Evolutionary conservation across 2,888 invertebrate species (phyloP).

Genomic region (Neoitamus cyanurus): DNA sequence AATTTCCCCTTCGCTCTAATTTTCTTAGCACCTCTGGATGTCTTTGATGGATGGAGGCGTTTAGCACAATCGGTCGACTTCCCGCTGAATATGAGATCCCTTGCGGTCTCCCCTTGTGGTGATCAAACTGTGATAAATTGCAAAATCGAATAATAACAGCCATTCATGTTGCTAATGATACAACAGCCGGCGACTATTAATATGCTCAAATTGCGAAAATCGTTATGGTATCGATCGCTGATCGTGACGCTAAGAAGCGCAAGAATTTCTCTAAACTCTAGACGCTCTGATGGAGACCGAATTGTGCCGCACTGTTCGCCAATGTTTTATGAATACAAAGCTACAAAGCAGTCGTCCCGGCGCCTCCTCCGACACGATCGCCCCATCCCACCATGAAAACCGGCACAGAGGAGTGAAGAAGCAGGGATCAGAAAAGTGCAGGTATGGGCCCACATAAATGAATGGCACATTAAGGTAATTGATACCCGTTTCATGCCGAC

Average conservation of each 20-base stretch:
- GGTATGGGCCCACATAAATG: slow-evolving; percentile 24
- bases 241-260: slow-evolving; percentile 14
- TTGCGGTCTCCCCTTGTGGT: not conserved
- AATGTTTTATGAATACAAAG: not conserved
- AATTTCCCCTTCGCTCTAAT: slow-evolving; percentile 25
- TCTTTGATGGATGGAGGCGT: slow-evolving; percentile 15
- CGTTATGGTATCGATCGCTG: slow-evolving; percentile 23
- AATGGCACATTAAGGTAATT: slow-evolving; percentile 25
- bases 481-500: slow-evolving; percentile 24
- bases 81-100: slow-evolving; percentile 15
- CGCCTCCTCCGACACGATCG: not conserved
- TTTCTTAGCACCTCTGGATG: slow-evolving; percentile 1
- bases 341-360: slow-evolving; percentile 1
- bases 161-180: slow-evolving; percentile 32
- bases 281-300: not conserved
- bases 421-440: not conserved
- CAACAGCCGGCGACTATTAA: slow-evolving; percentile 31
- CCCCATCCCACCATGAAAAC: not conserved
- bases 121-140: slow-evolving; percentile 39
- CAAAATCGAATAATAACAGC: slow-evolving; percentile 40
- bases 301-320: not conserved
- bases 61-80: not conserved
- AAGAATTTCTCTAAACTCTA: not conserved
- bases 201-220: slow-evolving; percentile 34
- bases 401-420: not conserved